Evolutionary conservation across 2,797 vertebrate species (phyloP).

Genomic region (Chelidonichthys spinosus): DNA sequence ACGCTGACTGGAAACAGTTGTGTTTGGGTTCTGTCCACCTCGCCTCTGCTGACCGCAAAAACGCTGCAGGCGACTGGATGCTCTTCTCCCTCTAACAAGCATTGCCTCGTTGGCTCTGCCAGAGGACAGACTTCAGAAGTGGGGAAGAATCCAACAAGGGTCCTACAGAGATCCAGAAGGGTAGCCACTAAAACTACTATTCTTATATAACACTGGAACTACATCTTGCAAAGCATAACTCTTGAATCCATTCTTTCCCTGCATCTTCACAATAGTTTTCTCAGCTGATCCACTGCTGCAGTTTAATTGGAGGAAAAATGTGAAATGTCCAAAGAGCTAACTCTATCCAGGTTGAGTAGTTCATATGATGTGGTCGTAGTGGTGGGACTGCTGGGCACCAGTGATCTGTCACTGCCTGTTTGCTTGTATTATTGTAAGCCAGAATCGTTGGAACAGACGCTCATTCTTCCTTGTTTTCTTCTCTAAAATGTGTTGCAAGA

Average conservation of each 20-base stretch:
- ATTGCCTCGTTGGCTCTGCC: background rate
- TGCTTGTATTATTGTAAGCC: slow-evolving; percentile 58
- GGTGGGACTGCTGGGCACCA: slow-evolving; percentile 81
- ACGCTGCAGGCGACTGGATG: slow-evolving; percentile 40
- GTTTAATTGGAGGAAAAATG: slow-evolving; percentile 16
- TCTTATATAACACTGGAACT: background rate
- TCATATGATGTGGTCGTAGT: slow-evolving; percentile 73
- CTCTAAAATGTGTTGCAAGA: slow-evolving; percentile 43
- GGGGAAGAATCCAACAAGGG: background rate
- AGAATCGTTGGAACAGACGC: slow-evolving; percentile 52
- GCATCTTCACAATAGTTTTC: background rate
- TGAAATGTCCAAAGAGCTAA: slow-evolving; percentile 51
- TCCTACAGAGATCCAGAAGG: background rate
- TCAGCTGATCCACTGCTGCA: slow-evolving; percentile 14
- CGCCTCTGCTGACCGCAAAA: slow-evolving; percentile 60
- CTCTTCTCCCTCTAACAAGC: slow-evolving; percentile 24
- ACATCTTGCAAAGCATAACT: background rate
- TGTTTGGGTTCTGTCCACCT: slow-evolving; percentile 60
- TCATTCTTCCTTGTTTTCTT: slow-evolving; percentile 17
- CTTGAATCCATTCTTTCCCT: background rate
- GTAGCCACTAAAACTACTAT: background rate
- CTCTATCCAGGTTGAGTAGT: slow-evolving; percentile 74
- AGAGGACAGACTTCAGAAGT: slow-evolving; percentile 20
- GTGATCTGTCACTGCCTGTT: slow-evolving; percentile 61
- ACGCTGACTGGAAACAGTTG: slow-evolving; percentile 66